Evolutionary conservation across 2,113 vertebrate genomes (phyloP).

Genomic region (Xiphophorus maculatus): DNA sequence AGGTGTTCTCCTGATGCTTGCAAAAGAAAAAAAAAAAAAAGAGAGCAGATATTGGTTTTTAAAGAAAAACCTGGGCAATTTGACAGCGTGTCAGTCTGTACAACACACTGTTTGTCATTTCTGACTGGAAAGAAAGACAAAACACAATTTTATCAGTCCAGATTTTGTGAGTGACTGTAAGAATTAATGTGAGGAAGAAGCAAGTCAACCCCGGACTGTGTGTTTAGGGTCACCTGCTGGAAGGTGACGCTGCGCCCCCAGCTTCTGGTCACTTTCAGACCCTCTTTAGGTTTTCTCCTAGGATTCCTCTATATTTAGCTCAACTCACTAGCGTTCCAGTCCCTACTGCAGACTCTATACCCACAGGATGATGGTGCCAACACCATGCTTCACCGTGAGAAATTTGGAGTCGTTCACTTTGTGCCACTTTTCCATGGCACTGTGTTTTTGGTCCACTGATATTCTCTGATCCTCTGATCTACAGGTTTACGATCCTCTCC

Average conservation of each 20-base stretch:
- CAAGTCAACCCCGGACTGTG: not conserved
- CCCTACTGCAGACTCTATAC: not conserved
- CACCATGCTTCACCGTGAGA: not conserved
- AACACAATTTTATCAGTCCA: not conserved
- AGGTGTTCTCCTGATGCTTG: not conserved
- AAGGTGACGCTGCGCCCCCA: not conserved
- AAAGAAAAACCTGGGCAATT: not conserved
- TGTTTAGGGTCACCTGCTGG: not conserved
- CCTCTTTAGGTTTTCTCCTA: not conserved
- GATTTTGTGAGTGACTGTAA: not conserved
- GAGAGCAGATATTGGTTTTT: not conserved
- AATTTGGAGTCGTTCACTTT: not conserved
- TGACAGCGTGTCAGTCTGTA: not conserved
- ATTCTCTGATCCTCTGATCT: not conserved
- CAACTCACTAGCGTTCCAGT: not conserved
- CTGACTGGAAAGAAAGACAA: not conserved
- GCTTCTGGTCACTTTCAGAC: not conserved
- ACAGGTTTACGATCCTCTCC: constrained; percentile 13
- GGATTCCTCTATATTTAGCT: not conserved
- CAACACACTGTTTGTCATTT: not conserved
- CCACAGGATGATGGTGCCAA: not conserved
- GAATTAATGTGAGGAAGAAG: not conserved
- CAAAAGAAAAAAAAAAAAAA: not conserved
- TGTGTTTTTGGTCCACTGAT: not conserved
- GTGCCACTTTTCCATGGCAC: too few species aligned